Conservation (phyloP, 2,888 invertebrate genomes). For the Lithosia quadra region DNA sequence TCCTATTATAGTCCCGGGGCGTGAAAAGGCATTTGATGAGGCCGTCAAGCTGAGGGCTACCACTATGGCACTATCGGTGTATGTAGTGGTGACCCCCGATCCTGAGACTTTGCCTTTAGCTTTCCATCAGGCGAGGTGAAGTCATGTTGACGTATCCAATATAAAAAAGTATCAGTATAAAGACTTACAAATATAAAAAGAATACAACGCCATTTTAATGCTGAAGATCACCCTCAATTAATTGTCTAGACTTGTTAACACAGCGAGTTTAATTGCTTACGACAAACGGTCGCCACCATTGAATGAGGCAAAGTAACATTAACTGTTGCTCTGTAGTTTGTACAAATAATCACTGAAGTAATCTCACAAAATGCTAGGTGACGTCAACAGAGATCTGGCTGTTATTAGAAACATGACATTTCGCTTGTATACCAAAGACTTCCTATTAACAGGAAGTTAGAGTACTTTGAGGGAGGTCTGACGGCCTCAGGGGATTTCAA, state of each 20-base stretch:
- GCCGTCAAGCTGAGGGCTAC: too few species aligned
- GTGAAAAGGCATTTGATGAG: too few species aligned
- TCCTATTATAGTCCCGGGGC: too few species aligned
- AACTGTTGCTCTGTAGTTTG: background rate
- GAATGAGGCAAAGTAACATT: background rate
- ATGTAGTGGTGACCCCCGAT: too few species aligned
- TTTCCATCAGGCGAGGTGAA: too few species aligned
- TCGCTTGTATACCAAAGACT: background rate
- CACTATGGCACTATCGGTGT: too few species aligned
- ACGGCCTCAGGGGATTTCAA: background rate
- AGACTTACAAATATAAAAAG: background rate
- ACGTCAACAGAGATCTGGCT: background rate
- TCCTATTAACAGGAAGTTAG: background rate
- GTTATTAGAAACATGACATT: background rate
- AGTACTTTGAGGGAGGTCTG: background rate
- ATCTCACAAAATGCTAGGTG: background rate
- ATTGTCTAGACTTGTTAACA: conserved; percentile 4
- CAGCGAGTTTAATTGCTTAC: background rate
- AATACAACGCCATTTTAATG: background rate
- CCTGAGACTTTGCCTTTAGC: too few species aligned
- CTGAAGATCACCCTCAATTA: background rate
- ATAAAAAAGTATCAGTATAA: background rate
- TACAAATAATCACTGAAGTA: background rate
- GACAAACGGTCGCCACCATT: background rate
- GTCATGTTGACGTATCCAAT: too few species aligned